Conservation (phyloP, 64 coral and sea anemone genomes). For the Exaiptasia diaphana region DNA sequence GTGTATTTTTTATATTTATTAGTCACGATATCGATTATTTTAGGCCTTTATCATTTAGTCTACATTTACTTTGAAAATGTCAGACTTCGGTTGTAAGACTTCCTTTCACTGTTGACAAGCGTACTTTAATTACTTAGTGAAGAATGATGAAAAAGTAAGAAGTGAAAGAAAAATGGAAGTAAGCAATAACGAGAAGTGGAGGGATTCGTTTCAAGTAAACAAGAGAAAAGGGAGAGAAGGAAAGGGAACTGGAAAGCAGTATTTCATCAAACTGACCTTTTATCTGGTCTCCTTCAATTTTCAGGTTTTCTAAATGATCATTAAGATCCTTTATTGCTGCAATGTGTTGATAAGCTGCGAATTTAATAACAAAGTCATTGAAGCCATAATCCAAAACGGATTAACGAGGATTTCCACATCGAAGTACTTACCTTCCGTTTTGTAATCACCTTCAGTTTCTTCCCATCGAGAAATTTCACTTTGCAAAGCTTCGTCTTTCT, state of each 20-base stretch:
- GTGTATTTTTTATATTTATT: no score
- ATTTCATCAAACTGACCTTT: neutral
- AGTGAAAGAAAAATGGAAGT: neutral
- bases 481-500: neutral
- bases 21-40: no score
- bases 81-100: no score
- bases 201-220: neutral
- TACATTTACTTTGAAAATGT: no score
- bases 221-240: neutral
- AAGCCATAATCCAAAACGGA: neutral
- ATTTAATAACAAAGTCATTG: no score
- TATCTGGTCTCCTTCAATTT: neutral
- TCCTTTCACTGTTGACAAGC: no score
- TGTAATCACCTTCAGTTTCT: neutral
- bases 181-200: neutral
- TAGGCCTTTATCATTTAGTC: no score
- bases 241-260: neutral
- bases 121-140: neutral
- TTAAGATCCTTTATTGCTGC: neutral
- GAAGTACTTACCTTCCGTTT: neutral
- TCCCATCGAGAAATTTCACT: neutral
- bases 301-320: neutral
- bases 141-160: neutral
- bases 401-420: neutral
- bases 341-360: neutral